Evolutionary conservation across 2,888 invertebrate genomes (phyloP), one percentile per base, ranked within the genome.

Genomic region (Magallana nippona): DNA sequence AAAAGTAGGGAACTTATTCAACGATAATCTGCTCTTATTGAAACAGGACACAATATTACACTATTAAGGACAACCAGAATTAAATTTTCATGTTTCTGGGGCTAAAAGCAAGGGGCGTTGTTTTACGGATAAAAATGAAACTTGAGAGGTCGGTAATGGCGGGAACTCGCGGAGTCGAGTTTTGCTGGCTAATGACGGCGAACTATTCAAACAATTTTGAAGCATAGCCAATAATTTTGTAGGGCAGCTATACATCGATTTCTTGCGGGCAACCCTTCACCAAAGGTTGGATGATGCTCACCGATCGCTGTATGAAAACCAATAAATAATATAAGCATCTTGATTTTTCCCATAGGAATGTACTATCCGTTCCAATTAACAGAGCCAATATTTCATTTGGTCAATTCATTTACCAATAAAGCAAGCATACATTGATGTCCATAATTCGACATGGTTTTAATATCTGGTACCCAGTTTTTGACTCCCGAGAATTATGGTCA

Each of bases 201-300:
- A 71, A 71, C 22, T 71, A 71, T 71, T 71, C 71, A 71, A 71
- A 32, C 71, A 71, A 71, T 71, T 71, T 71, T 71, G 71, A 71
- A 27, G 71, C 32, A 15, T 71, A 71, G 71, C 71, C 71, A 71
- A 71, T 22, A 27, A 27, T 60, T 60, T 71, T 32, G 71, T 71
- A 27, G 22, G 71, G 32, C 27, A 71, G 19, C 27, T 32, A 13
- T 71, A 27, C 32, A 71, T 71, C 15, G 71, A 71, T 71, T 71
- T 71, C 27, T 32, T 71, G 27, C 15, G 71, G 71, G 13, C 27
- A 71, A 27, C n/a, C n/a, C n/a, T 60, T n/a, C 17, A n/a, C n/a
- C n/a, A 60, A 60, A 60, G 60, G n/a, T n/a, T 60, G 8, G 60
- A n/a, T 60, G n/a, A 60, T 60, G n/a, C 8, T 60, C n/a, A 60